phyloP scores from a whole-genome alignment of 2,888 invertebrate genomes.

The Drosophila multiciliata region DNA sequence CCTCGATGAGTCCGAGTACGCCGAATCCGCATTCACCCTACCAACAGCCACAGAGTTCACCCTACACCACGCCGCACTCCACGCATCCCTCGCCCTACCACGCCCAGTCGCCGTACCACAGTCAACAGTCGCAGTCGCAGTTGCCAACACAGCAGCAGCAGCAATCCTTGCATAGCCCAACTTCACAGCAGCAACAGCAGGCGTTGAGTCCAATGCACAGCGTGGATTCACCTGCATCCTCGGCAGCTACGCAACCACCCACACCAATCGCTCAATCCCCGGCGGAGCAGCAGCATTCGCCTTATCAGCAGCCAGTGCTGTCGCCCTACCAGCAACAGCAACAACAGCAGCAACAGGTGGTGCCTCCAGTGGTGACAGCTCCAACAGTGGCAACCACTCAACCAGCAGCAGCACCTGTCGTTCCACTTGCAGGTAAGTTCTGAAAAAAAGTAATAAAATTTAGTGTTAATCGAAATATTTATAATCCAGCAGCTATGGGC shows the following conservation, averaged over 20 bases:
- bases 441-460: not conserved
- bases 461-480: not conserved
- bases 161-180: slow-evolving; percentile 71
- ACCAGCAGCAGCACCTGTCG: slow-evolving; percentile 32
- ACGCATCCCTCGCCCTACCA: slow-evolving; percentile 84
- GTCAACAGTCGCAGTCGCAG: slow-evolving; percentile 58
- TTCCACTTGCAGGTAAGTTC: slow-evolving; percentile 54
- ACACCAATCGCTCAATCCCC: slow-evolving; percentile 81
- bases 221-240: slow-evolving; percentile 81
- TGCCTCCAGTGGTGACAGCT: slow-evolving; percentile 80
- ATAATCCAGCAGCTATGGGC: slow-evolving; percentile 31
- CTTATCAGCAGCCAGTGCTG: slow-evolving; percentile 85
- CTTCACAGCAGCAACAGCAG: slow-evolving; percentile 72
- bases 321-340: slow-evolving; percentile 85
- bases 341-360: slow-evolving; percentile 51
- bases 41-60: slow-evolving; percentile 86
- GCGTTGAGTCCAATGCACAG: slow-evolving; percentile 79
- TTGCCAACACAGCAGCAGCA: slow-evolving; percentile 58
- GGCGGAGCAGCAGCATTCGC: slow-evolving; percentile 85
- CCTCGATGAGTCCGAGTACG: slow-evolving; percentile 86
- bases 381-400: slow-evolving; percentile 77
- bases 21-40: slow-evolving; percentile 86
- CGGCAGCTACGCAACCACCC: slow-evolving; percentile 82
- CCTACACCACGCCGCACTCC: slow-evolving; percentile 84
- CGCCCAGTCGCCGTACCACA: slow-evolving; percentile 82